A percentile compares a stretch with the other conserved stretches of the same genome.
Evolutionary conservation across 2,888 invertebrate species (phyloP).

Genomic region (Seladonia tumulorum): DNA sequence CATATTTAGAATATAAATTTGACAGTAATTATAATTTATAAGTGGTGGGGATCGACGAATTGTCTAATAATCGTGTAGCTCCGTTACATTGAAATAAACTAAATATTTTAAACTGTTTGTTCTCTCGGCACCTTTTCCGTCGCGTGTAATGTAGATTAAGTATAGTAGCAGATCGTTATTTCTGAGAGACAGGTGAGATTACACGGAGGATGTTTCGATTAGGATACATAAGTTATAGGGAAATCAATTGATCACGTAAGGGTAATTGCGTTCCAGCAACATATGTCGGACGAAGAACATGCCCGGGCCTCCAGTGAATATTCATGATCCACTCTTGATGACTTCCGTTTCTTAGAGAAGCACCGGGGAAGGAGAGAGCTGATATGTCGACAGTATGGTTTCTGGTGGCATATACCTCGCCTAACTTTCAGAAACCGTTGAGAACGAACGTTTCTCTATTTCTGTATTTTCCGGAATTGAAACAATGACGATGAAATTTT

Average conservation of each 20-base stretch:
- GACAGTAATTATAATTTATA: no score
- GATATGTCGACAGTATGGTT: conserved; percentile 48
- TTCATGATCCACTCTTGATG: conserved; percentile 25
- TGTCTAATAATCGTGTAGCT: no score
- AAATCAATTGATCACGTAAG: conserved; percentile 21
- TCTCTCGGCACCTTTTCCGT: neutral
- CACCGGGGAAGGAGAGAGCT: conserved; percentile 17
- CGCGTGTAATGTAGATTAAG: conserved; percentile 24
- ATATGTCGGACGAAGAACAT: neutral
- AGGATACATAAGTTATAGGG: conserved; percentile 39
- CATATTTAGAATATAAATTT: no score
- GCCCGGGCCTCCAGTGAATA: conserved; percentile 25
- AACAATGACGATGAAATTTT: neutral
- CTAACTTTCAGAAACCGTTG: neutral
- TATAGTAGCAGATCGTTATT: conserved; percentile 34
- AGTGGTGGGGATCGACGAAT: no score
- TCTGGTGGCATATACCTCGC: neutral
- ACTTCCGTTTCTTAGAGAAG: conserved; percentile 22
- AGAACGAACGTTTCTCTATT: neutral
- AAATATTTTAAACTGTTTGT: neutral
- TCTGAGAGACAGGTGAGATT: conserved; percentile 38
- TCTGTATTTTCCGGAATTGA: neutral
- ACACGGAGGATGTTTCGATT: conserved; percentile 40
- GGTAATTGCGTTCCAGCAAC: conserved; percentile 10
- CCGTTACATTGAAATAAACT: no score